Base-by-base conservation (phyloP, 2,888 invertebrate genomes). In the Girardia tigrina region DNA sequence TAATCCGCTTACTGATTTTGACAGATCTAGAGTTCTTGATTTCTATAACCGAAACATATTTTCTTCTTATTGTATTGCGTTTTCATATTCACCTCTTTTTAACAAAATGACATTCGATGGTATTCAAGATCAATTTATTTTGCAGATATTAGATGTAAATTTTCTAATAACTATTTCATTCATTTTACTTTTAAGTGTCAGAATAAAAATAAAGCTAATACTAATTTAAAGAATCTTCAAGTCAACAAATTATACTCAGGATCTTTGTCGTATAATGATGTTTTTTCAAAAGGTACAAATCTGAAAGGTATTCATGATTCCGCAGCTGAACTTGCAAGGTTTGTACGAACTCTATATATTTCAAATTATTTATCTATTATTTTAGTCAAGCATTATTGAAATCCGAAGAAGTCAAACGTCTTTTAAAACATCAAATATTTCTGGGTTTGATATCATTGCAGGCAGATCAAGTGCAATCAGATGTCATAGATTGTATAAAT, bases 361-460 rank as follows among this genome's bases (percentile, higher is more conserved):
- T n/a, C n/a, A n/a, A n/a, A n/a, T n/a, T 36, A 12, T 36, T 16
- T 12, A 12, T 36, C 16, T 36, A 36, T 36, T 36, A 16, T 36
- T 36, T 8, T 36, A 56, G 56, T 56, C 74, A 77, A 2, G 80
- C 81, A 2, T 77, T 80, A n/a, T 80, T 81, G 28, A 81, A 82
- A 72, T 77, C 79, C 0, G 74, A 77, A 0, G 79, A 79, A 42
- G 73, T 27, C n/a, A 28, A 72, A 29, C 20, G 69, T n/a, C 23
- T 71, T 8, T 42, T 76, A 29, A 36, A 36, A 23, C 75, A 75
- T 42, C 70, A 72, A 29, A 89, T 92, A 29, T 95, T 97, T 83
- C 91, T 97, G 80, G 95, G 95, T 77, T 94, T 95, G 94, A 92
- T 95, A 42, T 92, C 94, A 1, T 93, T 95, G 92, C 95, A 97